Base-by-base conservation (phyloP, 2,797 vertebrate genomes). In the Brachymystax lenok region DNA sequence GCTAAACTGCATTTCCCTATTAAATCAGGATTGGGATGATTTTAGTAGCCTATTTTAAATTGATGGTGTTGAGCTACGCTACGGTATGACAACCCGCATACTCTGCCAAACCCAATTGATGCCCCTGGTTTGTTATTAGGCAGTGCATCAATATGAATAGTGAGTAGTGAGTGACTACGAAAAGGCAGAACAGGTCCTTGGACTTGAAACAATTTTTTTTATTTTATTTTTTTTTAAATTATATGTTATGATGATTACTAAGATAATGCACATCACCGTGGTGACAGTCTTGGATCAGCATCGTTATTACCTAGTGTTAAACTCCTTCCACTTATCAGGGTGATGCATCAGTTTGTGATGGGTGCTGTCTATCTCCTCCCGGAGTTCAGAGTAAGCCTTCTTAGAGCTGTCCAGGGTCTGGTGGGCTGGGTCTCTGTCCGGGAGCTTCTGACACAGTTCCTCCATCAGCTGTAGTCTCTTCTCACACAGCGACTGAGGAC, bases 241-340 rank as follows among this genome's bases (percentile, higher is more conserved):
- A 0, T 17, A 51, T 30, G 5, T 28, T n/a, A 56, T 66, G 10
- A 12, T 28, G 17, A 35, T 12, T 30, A 14, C 4, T 16, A 66
- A 66, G 1, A 30, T 3, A 5, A 30, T 66, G 14, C 19, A 56
- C 19, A 56, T 56, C 14, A 4, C 19, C 16, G 19, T 56, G 5
- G 10, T 56, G 54, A 56, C 14, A 67, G 50, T 16, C 64, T 13
- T 46, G 33, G 46, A 64, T 6, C 40, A n/a, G 24, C 75, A 50
- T 68, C 27, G 5, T 10, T 24, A 77, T 77, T 81, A 99, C 98
- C 97, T 98, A 83, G 90, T 83, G 8, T 86, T 90, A 75, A 97
- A 99, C 75, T 95, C 94, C 82, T 96, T 96, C 98, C 97, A 99
- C 88, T 96, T 97, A 81, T 98, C 96, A 0, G 91, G 96, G 82